Evolutionary conservation across 1,140 invertebrate genomes (phyloP).

Genomic region (Brachionus plicatilis): DNA sequence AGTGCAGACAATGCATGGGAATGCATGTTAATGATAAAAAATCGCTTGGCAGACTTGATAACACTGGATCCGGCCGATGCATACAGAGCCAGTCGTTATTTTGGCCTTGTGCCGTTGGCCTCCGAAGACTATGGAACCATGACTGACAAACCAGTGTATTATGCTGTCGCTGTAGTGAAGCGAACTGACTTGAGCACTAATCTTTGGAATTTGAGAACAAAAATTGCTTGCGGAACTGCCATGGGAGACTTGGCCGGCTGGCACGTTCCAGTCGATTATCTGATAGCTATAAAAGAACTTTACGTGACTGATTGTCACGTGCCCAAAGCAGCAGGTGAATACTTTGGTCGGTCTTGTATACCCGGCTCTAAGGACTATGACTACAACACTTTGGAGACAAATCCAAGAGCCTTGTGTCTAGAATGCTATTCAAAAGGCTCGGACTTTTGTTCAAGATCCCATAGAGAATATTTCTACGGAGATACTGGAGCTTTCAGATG

Average conservation of each 20-base stretch:
- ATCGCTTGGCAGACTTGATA: conserved; percentile 63
- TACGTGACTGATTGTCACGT: conserved; percentile 83
- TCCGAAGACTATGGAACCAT: conserved; percentile 56
- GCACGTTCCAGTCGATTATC: conserved; percentile 85
- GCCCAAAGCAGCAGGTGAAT: conserved; percentile 73
- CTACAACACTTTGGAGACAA: conserved; percentile 71
- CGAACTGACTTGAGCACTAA: conserved; percentile 54
- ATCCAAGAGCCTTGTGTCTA: conserved; percentile 78
- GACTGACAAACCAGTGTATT: conserved; percentile 46
- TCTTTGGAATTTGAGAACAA: conserved; percentile 48
- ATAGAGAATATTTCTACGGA: conserved; percentile 80
- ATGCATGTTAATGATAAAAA: conserved; percentile 72
- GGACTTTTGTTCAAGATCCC: conserved; percentile 73
- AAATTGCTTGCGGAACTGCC: conserved; percentile 77
- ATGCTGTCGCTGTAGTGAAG: conserved; percentile 52
- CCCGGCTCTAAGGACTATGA: conserved; percentile 79
- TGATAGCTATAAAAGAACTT: conserved; percentile 87
- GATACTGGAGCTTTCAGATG: conserved; percentile 83
- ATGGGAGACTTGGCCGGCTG: conserved; percentile 87
- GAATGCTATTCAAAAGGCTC: conserved; percentile 80
- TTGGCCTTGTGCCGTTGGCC: conserved; percentile 53
- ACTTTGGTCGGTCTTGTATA: conserved; percentile 83
- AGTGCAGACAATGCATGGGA: conserved; percentile 75
- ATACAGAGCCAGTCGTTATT: conserved; percentile 52
- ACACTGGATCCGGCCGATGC: conserved; percentile 55